Evolutionary conservation across 92 coral and sea anemone species (phyloP), one percentile per base, ranked within the genome.

Genomic region (Isaurus tuberculatus): DNA sequence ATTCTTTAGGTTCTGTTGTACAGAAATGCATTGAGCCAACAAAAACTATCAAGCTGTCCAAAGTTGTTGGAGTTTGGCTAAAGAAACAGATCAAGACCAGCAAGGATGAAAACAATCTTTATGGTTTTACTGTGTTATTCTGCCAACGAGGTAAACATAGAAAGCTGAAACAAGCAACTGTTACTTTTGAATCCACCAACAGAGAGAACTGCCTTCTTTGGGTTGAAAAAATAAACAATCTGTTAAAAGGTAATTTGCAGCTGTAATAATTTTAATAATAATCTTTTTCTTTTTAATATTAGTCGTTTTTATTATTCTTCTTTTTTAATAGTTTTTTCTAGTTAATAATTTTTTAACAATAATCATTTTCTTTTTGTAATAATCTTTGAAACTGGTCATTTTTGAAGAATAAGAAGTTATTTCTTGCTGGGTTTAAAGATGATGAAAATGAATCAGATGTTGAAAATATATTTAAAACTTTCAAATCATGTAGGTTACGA

Each of bases 11-110:
- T 4, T 69, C 89, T 27, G 80, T 51, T 29, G 70, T 42, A 60
- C 88, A 88, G 79, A 73, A n/a, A n/a, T 90, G 86, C 58, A 44
- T 68, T 15, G 71, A 86, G 4, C 31, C 84, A 57, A 86, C 97
- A 60, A 86, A 86, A 75, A 68, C 94, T 3, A 26, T 93, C 26
- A 80, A 73, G 49, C 81, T 93, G 69, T 13, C 36, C 1, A 88
- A 91, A 26, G 49, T 91, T 40, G 89, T 91, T 63, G 97, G 94
- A 61, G 97, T 94, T 49, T 75, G 86, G 88, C 89, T 93, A 70
- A 88, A 89, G 36, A 89, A 91, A 69, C 85, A 80, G 6, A 84
- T 74, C 60, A 75, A 66, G 0, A 79, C 23, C 5, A 9, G 85
- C 22, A 91, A 72, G 66, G 70, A 77, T 27, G 82, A 77, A 29